Conservation (phyloP, 1,140 invertebrate species). For the Drosophila lacteicornis region DNA sequence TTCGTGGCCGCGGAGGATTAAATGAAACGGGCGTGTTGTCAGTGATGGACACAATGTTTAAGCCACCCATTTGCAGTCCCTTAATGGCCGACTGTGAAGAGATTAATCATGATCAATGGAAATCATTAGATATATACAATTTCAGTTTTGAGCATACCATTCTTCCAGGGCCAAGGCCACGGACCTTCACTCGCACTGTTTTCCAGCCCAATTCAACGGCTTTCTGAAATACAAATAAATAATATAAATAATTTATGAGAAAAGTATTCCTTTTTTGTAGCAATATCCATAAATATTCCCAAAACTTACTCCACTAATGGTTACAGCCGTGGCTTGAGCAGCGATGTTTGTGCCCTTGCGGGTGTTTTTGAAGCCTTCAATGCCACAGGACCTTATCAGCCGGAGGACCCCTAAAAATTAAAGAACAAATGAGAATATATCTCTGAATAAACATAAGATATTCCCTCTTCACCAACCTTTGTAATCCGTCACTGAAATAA, state of each 20-base stretch:
- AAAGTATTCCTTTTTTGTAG: neutral
- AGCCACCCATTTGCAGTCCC: constrained; percentile 94
- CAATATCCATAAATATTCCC: neutral
- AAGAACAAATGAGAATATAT: neutral
- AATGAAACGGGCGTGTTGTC: constrained; percentile 94
- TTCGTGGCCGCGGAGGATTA: constrained; percentile 90
- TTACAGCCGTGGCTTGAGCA: constrained; percentile 95
- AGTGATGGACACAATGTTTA: constrained; percentile 95
- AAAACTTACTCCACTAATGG: constrained; percentile 75
- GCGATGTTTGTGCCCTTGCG: constrained; percentile 98
- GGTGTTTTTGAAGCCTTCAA: constrained; percentile 97
- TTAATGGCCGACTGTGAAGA: constrained; percentile 93
- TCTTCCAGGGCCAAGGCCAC: constrained; percentile 94
- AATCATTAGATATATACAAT: neutral
- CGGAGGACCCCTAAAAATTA: constrained; percentile 86
- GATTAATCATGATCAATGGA: neutral
- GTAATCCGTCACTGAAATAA: constrained; percentile 90
- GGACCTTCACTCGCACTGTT: constrained; percentile 90
- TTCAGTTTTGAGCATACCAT: constrained; percentile 87
- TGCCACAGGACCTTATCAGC: constrained; percentile 90
- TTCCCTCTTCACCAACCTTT: constrained; percentile 85
- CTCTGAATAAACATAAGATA: neutral
- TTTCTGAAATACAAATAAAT: constrained; percentile 86
- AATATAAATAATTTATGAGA: too few relatives aligned
- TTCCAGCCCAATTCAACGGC: constrained; percentile 90